A percentile compares a stretch with the other conserved stretches of the same genome.
Evolutionary conservation across 2,113 vertebrate genomes (phyloP).

Genomic region (Scatophagus argus): DNA sequence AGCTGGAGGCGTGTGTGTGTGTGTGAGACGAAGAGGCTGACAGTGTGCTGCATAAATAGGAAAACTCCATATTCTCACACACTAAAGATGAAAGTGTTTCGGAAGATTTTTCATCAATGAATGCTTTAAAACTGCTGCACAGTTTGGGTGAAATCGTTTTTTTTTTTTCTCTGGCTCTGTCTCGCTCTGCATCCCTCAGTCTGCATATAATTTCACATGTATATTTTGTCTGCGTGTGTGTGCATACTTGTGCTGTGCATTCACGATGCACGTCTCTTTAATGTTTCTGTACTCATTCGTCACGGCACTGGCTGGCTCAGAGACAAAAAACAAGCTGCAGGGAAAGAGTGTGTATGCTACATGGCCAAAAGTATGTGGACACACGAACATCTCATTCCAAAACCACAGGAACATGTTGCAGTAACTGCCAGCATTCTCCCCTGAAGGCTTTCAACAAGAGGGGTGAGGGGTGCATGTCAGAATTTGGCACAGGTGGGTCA

Average conservation of each 20-base stretch:
- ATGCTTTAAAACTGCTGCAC: neutral
- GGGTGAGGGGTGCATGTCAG: neutral
- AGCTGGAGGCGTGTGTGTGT: constrained; percentile 10
- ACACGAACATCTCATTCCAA: neutral
- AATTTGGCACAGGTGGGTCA: no score
- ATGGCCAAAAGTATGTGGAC: neutral
- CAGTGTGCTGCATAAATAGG: constrained; percentile 23
- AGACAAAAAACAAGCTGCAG: no score
- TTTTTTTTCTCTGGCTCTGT: neutral
- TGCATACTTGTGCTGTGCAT: constrained; percentile 7
- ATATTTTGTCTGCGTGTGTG: constrained; percentile 29
- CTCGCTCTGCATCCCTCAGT: neutral
- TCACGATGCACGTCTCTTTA: constrained; percentile 15
- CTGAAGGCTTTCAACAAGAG: neutral
- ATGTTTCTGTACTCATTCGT: constrained; percentile 16
- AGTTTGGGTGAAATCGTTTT: neutral
- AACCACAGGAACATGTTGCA: neutral
- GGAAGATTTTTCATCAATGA: constrained; percentile 29
- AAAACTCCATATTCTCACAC: constrained; percentile 45
- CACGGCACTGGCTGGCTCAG: constrained; percentile 3
- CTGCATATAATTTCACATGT: constrained; percentile 11
- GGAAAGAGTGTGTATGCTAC: neutral
- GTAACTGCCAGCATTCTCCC: neutral
- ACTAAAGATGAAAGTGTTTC: constrained; percentile 45
- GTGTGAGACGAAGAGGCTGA: neutral